phyloP scores from a whole-genome alignment of 2,888 invertebrate species.

The Sarcophaga rosellei region DNA sequence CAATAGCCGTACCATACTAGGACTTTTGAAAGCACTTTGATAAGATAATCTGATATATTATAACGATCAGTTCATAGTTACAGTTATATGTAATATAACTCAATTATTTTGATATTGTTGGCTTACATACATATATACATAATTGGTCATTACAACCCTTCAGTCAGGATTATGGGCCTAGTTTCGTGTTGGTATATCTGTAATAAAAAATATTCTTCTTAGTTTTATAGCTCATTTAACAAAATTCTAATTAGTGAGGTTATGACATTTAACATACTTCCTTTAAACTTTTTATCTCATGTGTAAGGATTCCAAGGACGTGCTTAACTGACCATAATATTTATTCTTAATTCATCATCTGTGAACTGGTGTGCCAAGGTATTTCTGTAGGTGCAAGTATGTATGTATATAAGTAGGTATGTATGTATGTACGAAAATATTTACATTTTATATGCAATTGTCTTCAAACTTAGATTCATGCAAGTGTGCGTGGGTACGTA shows the following conservation, averaged over 20 bases:
- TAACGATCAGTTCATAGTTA: too few species aligned
- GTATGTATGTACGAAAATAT: background rate
- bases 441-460: constrained; percentile 12
- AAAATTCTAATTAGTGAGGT: background rate
- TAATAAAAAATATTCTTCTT: too few species aligned
- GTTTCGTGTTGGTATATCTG: too few species aligned
- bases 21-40: too few species aligned
- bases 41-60: too few species aligned
- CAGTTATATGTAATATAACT: too few species aligned
- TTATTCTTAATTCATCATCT: constrained; percentile 3
- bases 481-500: background rate
- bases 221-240: too few species aligned
- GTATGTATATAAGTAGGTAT: background rate
- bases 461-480: background rate
- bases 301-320: background rate
- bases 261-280: background rate
- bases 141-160: too few species aligned
- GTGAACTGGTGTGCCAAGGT: background rate
- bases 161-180: too few species aligned
- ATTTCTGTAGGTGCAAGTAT: background rate
- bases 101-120: too few species aligned
- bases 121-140: too few species aligned
- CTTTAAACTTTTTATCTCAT: background rate
- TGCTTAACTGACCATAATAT: constrained; percentile 26
- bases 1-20: too few species aligned